Evolutionary conservation across 2,888 invertebrate genomes (phyloP).

Genomic region (Poecilobothrus nobilitatus): DNA sequence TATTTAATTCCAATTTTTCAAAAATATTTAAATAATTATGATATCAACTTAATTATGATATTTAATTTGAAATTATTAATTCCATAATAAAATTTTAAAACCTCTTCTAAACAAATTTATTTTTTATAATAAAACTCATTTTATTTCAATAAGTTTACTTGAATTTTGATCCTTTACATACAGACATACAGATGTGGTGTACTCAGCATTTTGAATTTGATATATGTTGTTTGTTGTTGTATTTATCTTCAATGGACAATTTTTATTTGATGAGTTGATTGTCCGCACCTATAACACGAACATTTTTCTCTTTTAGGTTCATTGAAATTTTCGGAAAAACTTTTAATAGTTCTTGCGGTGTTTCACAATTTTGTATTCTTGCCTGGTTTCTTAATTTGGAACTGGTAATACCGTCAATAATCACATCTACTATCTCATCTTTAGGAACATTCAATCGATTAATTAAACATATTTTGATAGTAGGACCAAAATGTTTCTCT

Average conservation of each 20-base stretch:
- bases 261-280: background rate
- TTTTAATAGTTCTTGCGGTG: too few species aligned
- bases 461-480: background rate
- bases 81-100: background rate
- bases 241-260: background rate
- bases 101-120: background rate
- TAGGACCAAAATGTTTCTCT: background rate
- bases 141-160: background rate
- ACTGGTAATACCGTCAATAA: background rate
- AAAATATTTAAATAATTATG: background rate
- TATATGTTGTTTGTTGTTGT: conserved; percentile 7
- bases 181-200: background rate
- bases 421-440: background rate
- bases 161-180: background rate
- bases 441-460: background rate
- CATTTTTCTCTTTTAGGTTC: background rate
- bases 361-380: background rate
- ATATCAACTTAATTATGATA: background rate
- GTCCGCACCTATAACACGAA: background rate
- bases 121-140: background rate
- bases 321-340: too few species aligned
- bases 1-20: background rate
- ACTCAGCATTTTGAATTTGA: background rate
- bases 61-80: background rate
- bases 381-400: background rate